A percentile compares a stretch with the other conserved stretches of the same genome.
Conservation (phyloP, 2,113 vertebrate species). For the Aegotheles bennettii region DNA sequence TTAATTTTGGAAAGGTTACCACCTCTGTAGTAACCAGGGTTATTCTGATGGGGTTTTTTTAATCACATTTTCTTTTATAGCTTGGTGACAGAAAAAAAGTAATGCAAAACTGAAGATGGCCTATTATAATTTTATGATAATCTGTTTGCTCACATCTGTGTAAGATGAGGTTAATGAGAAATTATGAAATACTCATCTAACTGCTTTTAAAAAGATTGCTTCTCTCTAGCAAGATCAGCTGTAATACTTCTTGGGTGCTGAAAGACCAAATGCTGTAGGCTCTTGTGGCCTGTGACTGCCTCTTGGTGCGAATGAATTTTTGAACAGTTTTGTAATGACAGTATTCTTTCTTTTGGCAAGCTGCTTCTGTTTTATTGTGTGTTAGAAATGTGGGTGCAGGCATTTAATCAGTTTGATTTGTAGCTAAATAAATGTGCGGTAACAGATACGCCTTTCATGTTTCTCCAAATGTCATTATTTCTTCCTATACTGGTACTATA, state of each 20-base stretch:
- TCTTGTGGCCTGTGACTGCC: background rate
- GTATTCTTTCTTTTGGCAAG: background rate
- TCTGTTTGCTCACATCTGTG: background rate
- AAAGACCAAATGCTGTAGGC: background rate
- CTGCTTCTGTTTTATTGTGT: background rate
- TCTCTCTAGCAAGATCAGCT: background rate
- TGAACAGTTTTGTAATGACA: background rate
- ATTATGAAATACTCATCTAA: background rate
- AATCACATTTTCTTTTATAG: background rate
- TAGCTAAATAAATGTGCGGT: background rate
- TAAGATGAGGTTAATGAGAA: background rate
- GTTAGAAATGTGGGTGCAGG: background rate
- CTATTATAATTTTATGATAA: background rate
- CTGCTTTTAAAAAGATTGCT: background rate
- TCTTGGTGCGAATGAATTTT: background rate
- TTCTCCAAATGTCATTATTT: background rate
- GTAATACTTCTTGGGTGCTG: background rate
- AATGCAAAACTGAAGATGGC: background rate
- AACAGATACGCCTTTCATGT: background rate
- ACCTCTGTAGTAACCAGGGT: background rate
- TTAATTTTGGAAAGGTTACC: background rate
- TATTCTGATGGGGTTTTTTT: background rate
- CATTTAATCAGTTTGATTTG: background rate
- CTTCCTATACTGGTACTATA: background rate
- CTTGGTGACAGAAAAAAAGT: background rate